Conservation (phyloP, 2,797 vertebrate species). For the Amphiprion clarkii region DNA sequence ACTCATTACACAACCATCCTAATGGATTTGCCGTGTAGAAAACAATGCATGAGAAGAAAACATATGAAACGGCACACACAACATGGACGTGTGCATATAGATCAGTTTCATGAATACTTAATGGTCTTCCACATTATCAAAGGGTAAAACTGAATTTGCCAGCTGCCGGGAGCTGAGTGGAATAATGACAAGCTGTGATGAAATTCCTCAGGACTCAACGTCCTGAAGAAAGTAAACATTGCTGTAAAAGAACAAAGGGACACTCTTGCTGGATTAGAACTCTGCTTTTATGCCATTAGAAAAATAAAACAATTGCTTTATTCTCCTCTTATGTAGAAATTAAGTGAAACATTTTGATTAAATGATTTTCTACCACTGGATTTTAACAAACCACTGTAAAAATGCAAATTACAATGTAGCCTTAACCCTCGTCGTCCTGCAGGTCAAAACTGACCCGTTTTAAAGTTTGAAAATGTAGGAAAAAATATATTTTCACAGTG, state of each 20-base stretch:
- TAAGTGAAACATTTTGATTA: constrained; percentile 23
- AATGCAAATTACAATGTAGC: constrained; percentile 26
- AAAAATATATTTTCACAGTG: too few species aligned
- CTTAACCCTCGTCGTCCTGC: neutral
- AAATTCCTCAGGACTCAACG: constrained; percentile 68
- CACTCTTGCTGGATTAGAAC: constrained; percentile 29
- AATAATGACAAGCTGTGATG: constrained; percentile 80
- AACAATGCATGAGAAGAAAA: constrained; percentile 55
- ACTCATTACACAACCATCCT: constrained; percentile 69
- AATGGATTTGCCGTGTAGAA: constrained; percentile 68
- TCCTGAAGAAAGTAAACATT: constrained; percentile 66
- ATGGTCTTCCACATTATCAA: constrained; percentile 81
- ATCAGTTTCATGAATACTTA: constrained; percentile 80
- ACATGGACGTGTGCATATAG: constrained; percentile 67
- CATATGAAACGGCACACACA: constrained; percentile 46
- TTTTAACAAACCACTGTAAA: constrained; percentile 23
- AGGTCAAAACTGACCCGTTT: too few species aligned
- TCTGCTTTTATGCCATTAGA: constrained; percentile 18
- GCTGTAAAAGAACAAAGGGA: constrained; percentile 60
- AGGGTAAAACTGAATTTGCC: constrained; percentile 79
- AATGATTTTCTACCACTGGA: constrained; percentile 2
- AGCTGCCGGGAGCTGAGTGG: constrained; percentile 71
- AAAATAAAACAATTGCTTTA: neutral
- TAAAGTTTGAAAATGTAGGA: too few species aligned
- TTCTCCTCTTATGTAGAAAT: constrained; percentile 25